phyloP scores from a whole-genome alignment of 2,113 vertebrate species.

The Microcebus ravelobensis region DNA sequence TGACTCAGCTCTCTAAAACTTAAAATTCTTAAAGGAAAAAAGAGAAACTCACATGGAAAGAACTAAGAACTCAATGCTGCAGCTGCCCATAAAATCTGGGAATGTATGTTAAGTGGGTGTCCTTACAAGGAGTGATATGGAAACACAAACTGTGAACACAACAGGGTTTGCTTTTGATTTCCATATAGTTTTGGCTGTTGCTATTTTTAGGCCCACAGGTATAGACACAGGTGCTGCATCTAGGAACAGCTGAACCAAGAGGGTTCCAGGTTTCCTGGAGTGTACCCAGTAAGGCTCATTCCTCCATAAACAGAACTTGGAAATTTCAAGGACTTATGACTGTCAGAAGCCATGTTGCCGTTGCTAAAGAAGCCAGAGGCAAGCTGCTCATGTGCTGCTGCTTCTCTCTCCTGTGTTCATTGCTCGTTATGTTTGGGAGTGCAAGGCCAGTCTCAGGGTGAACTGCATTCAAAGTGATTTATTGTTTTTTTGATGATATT shows the following conservation, averaged over 20 bases:
- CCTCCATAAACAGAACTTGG: not conserved
- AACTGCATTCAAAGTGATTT: not conserved
- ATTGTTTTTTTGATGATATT: slow-evolving; percentile 29
- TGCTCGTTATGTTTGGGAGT: not conserved
- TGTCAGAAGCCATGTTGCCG: not conserved
- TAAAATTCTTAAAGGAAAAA: slow-evolving; percentile 34
- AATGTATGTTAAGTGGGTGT: slow-evolving; percentile 49
- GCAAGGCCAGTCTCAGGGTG: not conserved
- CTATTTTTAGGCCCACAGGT: slow-evolving; percentile 28
- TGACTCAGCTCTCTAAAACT: slow-evolving; percentile 47
- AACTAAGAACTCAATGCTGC: not conserved
- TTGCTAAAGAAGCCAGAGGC: not conserved
- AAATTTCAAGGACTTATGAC: not conserved
- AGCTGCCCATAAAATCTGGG: slow-evolving; percentile 54
- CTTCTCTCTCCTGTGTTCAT: not conserved
- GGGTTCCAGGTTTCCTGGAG: not conserved
- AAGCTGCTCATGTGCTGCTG: not conserved
- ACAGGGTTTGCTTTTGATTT: slow-evolving; percentile 25
- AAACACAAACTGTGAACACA: slow-evolving; percentile 54
- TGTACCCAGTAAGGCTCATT: not conserved
- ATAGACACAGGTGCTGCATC: not conserved
- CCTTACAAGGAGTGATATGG: slow-evolving; percentile 31
- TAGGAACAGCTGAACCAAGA: not conserved
- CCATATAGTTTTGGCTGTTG: not conserved
- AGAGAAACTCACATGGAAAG: not conserved